Evolutionary conservation across 2,888 invertebrate species (phyloP).

Genomic region (Beris chalybata): DNA sequence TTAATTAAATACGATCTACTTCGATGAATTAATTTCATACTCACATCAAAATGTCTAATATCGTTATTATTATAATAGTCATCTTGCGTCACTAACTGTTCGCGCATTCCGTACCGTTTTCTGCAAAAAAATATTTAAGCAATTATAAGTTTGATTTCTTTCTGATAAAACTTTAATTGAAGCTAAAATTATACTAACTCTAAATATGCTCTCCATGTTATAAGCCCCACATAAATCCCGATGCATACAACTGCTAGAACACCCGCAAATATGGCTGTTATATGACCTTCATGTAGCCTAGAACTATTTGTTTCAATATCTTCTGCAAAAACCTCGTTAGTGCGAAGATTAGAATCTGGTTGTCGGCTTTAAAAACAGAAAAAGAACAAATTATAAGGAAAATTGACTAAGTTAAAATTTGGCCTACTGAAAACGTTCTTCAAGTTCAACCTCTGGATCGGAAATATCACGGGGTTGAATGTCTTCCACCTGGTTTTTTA

Average conservation of each 20-base stretch:
- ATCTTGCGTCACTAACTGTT: constrained; percentile 40
- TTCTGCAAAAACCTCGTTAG: constrained; percentile 35
- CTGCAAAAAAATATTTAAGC: constrained; percentile 19
- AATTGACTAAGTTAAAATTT: neutral
- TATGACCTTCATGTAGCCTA: constrained; percentile 35
- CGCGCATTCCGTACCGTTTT: constrained; percentile 40
- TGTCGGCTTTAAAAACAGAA: constrained; percentile 28
- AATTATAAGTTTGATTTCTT: neutral
- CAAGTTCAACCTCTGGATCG: constrained; percentile 34
- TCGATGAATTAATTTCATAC: neutral
- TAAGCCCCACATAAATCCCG: constrained; percentile 33
- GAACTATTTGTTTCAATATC: constrained; percentile 35
- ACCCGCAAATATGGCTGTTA: constrained; percentile 37
- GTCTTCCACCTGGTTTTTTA: constrained; percentile 37
- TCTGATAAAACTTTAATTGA: neutral
- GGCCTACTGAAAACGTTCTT: constrained; percentile 38
- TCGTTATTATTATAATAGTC: constrained; percentile 39
- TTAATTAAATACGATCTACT: no score
- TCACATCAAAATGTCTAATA: constrained; percentile 33
- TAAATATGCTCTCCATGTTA: constrained; percentile 36
- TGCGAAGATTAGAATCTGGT: constrained; percentile 19
- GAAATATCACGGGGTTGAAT: constrained; percentile 34
- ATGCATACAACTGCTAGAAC: constrained; percentile 32
- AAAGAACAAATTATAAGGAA: neutral
- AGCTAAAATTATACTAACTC: constrained; percentile 32